A percentile compares a stretch with the other conserved stretches of the same genome.
Evolutionary conservation across 2,888 invertebrate species (phyloP).

Genomic region (Caenorhabditis japonica): DNA sequence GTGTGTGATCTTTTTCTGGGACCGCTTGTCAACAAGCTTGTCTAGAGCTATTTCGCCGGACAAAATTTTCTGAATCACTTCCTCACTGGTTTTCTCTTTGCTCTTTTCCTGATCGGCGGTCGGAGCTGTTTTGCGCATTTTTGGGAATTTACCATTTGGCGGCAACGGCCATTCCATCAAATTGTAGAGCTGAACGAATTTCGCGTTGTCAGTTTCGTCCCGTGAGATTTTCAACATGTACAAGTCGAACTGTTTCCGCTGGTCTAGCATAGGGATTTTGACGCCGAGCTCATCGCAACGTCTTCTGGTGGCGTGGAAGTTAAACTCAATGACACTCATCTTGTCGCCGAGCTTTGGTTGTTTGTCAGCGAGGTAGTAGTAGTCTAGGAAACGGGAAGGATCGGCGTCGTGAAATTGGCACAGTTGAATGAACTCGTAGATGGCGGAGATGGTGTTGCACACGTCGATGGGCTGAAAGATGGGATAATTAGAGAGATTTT

Average conservation of each 20-base stretch:
- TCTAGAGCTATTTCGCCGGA: no score
- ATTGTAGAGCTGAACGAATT: neutral
- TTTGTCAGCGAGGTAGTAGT: conserved; percentile 1
- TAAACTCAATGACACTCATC: neutral
- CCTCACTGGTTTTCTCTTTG: no score
- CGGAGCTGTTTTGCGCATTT: neutral
- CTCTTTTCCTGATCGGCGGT: no score
- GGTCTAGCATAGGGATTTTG: neutral
- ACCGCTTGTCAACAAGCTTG: neutral
- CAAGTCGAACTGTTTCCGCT: neutral
- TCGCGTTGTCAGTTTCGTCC: neutral
- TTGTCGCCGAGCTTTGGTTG: neutral
- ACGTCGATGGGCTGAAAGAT: neutral
- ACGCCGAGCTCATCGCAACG: conserved; percentile 1
- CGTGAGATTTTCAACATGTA: neutral
- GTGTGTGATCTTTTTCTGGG: neutral
- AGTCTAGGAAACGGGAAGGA: neutral
- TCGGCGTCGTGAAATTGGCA: neutral
- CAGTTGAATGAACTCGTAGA: neutral
- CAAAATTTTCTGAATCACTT: no score
- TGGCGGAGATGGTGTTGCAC: neutral
- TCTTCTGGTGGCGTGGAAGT: conserved; percentile 5
- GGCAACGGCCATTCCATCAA: conserved; percentile 2
- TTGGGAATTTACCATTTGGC: neutral
- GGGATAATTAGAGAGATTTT: no score